Conservation (phyloP, 2,888 invertebrate species). For the Tenthredo distinguenda region DNA sequence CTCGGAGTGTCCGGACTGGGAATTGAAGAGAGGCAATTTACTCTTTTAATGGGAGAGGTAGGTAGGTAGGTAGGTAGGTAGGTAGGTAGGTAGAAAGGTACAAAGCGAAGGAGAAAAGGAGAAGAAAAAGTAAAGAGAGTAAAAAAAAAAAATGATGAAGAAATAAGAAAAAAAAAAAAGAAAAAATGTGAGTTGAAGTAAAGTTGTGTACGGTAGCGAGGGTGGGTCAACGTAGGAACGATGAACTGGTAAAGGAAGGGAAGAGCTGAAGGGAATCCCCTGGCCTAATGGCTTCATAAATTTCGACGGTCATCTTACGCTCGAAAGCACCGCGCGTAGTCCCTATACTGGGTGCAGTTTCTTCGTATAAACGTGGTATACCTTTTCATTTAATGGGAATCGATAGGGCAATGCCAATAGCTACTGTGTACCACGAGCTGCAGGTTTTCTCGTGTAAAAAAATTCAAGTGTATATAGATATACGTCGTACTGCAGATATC, state of each 20-base stretch:
- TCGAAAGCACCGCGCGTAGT: constrained; percentile 22
- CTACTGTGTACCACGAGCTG: neutral
- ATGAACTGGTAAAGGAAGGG: constrained; percentile 30
- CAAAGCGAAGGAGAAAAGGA: neutral
- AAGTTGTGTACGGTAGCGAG: constrained; percentile 16
- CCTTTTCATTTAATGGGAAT: constrained; percentile 41
- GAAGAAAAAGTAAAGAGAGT: neutral
- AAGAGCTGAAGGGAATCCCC: constrained; percentile 27
- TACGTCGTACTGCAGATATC: neutral
- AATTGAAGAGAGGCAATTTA: constrained; percentile 43
- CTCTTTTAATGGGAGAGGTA: constrained; percentile 35
- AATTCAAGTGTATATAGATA: neutral
- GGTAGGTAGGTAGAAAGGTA: neutral
- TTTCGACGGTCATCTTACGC: constrained; percentile 45
- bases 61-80: neutral
- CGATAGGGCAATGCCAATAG: constrained; percentile 30
- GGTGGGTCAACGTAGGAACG: constrained; percentile 38
- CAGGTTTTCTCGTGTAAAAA: neutral
- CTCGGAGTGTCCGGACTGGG: neutral
- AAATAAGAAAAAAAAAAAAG: neutral
- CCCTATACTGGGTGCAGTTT: neutral
- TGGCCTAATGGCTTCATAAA: constrained; percentile 45
- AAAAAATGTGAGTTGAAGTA: neutral
- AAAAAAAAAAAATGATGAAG: neutral
- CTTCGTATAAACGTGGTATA: constrained; percentile 25